A percentile compares a stretch with the other conserved stretches of the same genome.
These are phyloP conservation scores for Automeris io DNA, from an alignment of 2,888 invertebrate species.

Conservation along the genomic window DNA sequence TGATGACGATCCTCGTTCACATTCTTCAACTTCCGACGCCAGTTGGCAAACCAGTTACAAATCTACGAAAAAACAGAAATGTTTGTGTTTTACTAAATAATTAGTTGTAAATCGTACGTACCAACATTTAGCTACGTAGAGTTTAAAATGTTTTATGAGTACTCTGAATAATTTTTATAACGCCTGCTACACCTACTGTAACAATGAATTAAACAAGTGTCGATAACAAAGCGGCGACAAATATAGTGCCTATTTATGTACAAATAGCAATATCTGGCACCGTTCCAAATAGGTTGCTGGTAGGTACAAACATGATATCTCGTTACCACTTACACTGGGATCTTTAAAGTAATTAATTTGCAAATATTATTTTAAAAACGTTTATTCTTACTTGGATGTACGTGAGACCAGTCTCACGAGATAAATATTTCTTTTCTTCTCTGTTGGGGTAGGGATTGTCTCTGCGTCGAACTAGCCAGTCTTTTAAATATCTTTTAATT, in stretches of 20 bases:
- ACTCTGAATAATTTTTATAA: background rate
- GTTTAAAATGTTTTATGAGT: no score
- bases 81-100: no score
- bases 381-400: constrained; percentile 81
- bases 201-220: constrained; percentile 5
- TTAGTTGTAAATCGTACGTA: no score
- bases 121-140: no score
- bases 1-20: constrained; percentile 82
- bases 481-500: constrained; percentile 86
- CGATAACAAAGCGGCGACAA: constrained; percentile 48
- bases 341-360: constrained; percentile 18
- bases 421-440: constrained; percentile 85
- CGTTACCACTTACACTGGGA: constrained; percentile 24
- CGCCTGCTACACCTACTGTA: background rate
- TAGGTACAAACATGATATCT: constrained; percentile 53
- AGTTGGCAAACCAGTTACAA: constrained; percentile 91
- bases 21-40: constrained; percentile 87
- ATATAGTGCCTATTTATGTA: constrained; percentile 75
- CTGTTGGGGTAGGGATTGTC: constrained; percentile 88
- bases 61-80: constrained; percentile 72
- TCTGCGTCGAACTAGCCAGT: constrained; percentile 85
- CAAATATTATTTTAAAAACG: constrained; percentile 11
- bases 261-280: constrained; percentile 69
- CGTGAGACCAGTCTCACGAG: constrained; percentile 84
- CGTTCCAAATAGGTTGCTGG: constrained; percentile 68